Percentiles rank a stretch among this genome's conserved stretches.
Evolutionary conservation across 2,113 vertebrate species (phyloP).

Genomic region (Caretta caretta): DNA sequence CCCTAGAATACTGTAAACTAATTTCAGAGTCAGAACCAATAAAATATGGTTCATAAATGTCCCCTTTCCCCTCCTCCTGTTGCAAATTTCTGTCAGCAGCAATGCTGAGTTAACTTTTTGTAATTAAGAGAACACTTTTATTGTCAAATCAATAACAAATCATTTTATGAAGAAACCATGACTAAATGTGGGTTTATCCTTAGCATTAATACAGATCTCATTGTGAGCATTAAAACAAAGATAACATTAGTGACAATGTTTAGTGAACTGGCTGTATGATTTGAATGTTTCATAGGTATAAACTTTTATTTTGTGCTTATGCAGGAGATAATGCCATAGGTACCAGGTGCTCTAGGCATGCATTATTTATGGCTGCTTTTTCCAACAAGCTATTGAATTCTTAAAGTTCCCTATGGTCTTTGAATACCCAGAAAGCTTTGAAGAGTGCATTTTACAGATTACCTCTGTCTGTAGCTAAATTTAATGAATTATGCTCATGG

Average conservation of each 20-base stretch:
- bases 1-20: background rate
- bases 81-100: background rate
- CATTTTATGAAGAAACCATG: background rate
- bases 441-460: slow-evolving; percentile 19
- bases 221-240: background rate
- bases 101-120: background rate
- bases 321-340: slow-evolving; percentile 3
- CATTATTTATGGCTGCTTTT: background rate
- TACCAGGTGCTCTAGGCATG: background rate
- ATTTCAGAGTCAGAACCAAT: background rate
- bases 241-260: background rate
- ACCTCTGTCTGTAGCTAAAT: background rate
- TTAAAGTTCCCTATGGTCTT: background rate
- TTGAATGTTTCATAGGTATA: slow-evolving; percentile 19
- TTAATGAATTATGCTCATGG: background rate
- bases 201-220: too few species aligned
- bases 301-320: slow-evolving; percentile 2
- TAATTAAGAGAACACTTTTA: slow-evolving; percentile 1
- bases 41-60: background rate
- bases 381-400: background rate
- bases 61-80: background rate
- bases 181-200: background rate
- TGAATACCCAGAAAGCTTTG: background rate
- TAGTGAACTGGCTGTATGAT: background rate
- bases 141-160: background rate